Conservation (phyloP, 2,888 invertebrate species). For the Sinodicranocentrus sp. region DNA sequence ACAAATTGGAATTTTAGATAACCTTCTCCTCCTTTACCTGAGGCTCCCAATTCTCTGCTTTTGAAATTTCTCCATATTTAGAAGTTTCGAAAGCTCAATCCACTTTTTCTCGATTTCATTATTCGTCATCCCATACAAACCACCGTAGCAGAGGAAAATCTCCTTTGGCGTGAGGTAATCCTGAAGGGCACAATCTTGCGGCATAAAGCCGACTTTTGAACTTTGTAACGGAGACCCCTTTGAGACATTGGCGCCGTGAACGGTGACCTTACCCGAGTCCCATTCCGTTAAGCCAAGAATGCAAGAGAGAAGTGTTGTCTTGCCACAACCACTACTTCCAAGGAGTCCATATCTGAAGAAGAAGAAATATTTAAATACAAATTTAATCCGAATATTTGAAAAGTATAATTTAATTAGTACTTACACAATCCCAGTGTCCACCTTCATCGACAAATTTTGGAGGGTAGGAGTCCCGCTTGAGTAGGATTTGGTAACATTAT, state of each 20-base stretch:
- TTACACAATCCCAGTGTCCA: too few species aligned
- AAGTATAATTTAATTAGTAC: too few species aligned
- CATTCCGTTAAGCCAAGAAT: slow-evolving; percentile 92
- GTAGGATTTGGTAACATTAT: too few species aligned
- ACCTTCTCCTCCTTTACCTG: neutral
- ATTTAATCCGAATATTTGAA: too few species aligned
- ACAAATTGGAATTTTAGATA: too few species aligned
- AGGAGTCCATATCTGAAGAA: slow-evolving; percentile 90
- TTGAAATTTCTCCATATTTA: too few species aligned
- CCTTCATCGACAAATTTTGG: too few species aligned
- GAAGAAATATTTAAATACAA: too few species aligned
- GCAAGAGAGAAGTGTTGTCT: slow-evolving; percentile 90
- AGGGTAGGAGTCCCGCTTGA: too few species aligned
- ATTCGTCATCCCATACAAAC: slow-evolving; percentile 91
- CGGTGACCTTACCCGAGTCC: slow-evolving; percentile 92
- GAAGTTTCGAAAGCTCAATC: slow-evolving; percentile 89
- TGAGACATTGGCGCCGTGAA: slow-evolving; percentile 83
- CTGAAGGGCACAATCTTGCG: slow-evolving; percentile 80
- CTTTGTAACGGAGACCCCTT: neutral
- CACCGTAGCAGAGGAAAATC: slow-evolving; percentile 94
- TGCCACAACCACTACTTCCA: slow-evolving; percentile 96
- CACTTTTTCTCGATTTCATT: slow-evolving; percentile 84
- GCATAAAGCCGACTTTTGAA: neutral
- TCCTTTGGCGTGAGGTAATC: slow-evolving; percentile 95
- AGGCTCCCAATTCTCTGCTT: neutral